Percentiles rank a stretch among this genome's conserved stretches.
Conservation (phyloP, 2,888 invertebrate species). For the Lasioglossum figueresi region DNA sequence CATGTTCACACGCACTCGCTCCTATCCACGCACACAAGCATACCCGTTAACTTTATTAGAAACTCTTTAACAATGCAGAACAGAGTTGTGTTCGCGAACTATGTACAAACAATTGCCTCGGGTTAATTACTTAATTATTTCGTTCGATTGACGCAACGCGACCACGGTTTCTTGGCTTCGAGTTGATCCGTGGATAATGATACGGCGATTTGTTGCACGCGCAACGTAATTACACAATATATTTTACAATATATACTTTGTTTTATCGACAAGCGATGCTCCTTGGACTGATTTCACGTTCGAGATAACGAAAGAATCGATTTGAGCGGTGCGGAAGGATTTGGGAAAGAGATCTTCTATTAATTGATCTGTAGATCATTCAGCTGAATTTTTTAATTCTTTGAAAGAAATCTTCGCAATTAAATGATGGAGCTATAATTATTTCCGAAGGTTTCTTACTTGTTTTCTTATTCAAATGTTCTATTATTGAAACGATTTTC, state of each 20-base stretch:
- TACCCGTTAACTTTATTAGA: conserved; percentile 21
- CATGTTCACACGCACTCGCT: not conserved
- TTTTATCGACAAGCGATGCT: conserved; percentile 1
- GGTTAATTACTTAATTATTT: not conserved
- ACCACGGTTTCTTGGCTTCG: not conserved
- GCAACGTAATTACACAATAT: not conserved
- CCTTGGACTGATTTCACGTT: not conserved
- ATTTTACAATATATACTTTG: not conserved
- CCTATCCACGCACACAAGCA: not conserved
- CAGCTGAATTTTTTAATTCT: not conserved
- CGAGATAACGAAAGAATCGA: not conserved
- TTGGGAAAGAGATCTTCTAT: not conserved
- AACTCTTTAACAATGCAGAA: conserved; percentile 21
- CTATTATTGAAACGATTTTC: not conserved
- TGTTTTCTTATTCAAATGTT: not conserved
- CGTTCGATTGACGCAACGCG: not conserved
- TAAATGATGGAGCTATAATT: not conserved
- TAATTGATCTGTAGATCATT: not conserved
- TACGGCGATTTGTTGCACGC: conserved; percentile 1
- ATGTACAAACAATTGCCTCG: conserved; percentile 16
- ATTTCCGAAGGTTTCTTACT: not conserved
- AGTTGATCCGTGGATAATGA: conserved; percentile 1
- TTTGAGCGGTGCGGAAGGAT: not conserved
- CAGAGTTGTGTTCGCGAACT: conserved; percentile 6
- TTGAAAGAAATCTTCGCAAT: not conserved